Evolutionary conservation across 2,888 invertebrate species (phyloP), one percentile per base, ranked within the genome.

Genomic region (Syrphus vitripennis): DNA sequence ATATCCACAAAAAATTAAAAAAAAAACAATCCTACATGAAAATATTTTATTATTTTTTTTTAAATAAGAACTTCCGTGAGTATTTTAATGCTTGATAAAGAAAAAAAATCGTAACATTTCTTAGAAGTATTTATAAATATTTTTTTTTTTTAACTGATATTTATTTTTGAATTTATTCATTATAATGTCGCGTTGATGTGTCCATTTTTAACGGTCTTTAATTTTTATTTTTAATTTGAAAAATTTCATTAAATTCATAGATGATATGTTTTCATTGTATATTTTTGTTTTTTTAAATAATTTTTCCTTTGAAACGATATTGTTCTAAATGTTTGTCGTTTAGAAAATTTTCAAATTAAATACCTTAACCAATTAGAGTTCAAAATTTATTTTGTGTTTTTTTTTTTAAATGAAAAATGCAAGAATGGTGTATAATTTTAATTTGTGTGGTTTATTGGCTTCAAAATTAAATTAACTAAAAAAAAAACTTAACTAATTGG

Each of bases 31-130:
- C 87, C 84, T 59, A 86, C 59, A 87, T 61, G 45, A 55, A 75
- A 70, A 72, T 80, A 87, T 87, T 88, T 81, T 81, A 65, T 88
- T 71, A 86, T 67, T 87, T 83, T 72, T 55, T 78, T 37, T 50
- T 50, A 24, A 31, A 76, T 29, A 77, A 69, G 72, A 70, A 78
- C 71, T 42, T 84, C 88, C 87, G 88, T 88, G 88, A 88, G 88
- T 88, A 88, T 88, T n/a, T 77, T 87, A 75, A 82, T 83, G 86
- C 86, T 75, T 87, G 74, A 88, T 74, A 79, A 59, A 75, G 76
- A 81, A 65, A 48, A 45, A 12, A 77, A 29, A 70, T 40, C 67
- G 34, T 34, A 21, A 50, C 21, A 50, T 67, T 29, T 45, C n/a
- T 48, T 63, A 63, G 26, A 65, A 65, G 12, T 67, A 45, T 19